Evolutionary conservation across 2,113 vertebrate genomes (phyloP).

Genomic region (Podarcis cretensis): DNA sequence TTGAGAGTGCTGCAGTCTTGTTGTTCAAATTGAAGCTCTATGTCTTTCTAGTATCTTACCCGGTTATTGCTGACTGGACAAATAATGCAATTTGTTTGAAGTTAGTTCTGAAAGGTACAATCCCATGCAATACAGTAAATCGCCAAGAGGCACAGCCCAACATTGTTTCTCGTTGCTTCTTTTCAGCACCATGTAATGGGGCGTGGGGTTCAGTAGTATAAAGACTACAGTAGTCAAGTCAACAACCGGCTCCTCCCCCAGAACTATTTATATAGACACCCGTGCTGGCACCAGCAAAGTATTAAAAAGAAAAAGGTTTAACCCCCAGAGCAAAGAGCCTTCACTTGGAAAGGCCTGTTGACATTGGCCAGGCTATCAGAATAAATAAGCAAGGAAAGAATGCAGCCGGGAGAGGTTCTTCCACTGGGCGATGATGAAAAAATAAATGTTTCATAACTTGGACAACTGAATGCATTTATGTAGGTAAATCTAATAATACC

Average conservation of each 20-base stretch:
- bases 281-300: background rate
- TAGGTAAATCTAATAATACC: background rate
- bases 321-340: background rate
- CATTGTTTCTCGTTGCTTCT: too few relatives aligned
- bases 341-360: background rate
- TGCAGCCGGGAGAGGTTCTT: background rate
- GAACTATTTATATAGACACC: too few relatives aligned
- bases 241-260: too few relatives aligned
- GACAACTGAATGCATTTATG: background rate
- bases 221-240: background rate
- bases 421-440: background rate
- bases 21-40: too few relatives aligned
- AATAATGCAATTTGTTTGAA: too few relatives aligned
- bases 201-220: background rate
- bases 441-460: background rate
- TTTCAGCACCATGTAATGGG: background rate
- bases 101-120: too few relatives aligned
- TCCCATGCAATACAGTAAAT: too few relatives aligned
- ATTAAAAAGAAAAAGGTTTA: background rate
- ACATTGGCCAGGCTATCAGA: background rate
- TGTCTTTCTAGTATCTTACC: too few relatives aligned
- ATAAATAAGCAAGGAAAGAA: background rate
- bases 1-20: too few relatives aligned
- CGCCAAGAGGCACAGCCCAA: too few relatives aligned
- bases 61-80: too few relatives aligned